These are phyloP conservation scores for Eulimnadia texana DNA, from an alignment of 1,140 invertebrate species.

Conservation along the genomic window DNA sequence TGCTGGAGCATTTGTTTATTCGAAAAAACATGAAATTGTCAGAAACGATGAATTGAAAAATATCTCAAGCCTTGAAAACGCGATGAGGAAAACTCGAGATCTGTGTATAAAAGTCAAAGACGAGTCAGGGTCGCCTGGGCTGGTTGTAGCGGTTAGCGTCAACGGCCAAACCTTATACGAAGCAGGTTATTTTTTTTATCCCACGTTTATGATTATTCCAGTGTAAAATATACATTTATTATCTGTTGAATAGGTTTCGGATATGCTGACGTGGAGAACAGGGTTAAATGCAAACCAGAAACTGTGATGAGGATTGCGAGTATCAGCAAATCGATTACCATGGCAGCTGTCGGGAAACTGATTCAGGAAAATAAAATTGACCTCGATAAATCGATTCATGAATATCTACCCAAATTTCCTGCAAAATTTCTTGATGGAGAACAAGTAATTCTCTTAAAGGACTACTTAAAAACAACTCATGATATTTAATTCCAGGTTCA, in stretches of 20 bases:
- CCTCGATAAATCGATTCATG: conserved; percentile 39
- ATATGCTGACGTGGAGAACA: conserved; percentile 43
- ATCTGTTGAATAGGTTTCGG: conserved; percentile 42
- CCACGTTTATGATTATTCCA: conserved; percentile 1
- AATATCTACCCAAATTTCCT: conserved; percentile 40
- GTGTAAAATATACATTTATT: too few species aligned
- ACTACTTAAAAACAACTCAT: not conserved
- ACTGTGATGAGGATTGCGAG: conserved; percentile 47
- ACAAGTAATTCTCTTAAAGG: conserved; percentile 23
- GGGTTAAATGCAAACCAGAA: conserved; percentile 31
- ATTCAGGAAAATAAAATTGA: conserved; percentile 40
- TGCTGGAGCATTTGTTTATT: too few species aligned
- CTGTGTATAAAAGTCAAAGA: conserved; percentile 21
- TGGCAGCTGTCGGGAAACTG: conserved; percentile 37
- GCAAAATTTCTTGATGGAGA: conserved; percentile 34
- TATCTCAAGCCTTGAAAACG: conserved; percentile 35
- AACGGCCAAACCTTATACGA: conserved; percentile 37
- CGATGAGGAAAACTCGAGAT: conserved; percentile 23
- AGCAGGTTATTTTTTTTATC: conserved; percentile 33
- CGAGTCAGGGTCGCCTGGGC: conserved; percentile 36
- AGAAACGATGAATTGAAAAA: too few species aligned
- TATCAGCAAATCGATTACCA: conserved; percentile 45
- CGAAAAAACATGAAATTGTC: too few species aligned
- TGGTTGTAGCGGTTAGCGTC: conserved; percentile 38
- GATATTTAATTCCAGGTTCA: conserved; percentile 27